Evolutionary conservation across 2,113 vertebrate genomes (phyloP), one percentile per base, ranked within the genome.

Genomic region (Sterrhoptilus dennistouni): DNA sequence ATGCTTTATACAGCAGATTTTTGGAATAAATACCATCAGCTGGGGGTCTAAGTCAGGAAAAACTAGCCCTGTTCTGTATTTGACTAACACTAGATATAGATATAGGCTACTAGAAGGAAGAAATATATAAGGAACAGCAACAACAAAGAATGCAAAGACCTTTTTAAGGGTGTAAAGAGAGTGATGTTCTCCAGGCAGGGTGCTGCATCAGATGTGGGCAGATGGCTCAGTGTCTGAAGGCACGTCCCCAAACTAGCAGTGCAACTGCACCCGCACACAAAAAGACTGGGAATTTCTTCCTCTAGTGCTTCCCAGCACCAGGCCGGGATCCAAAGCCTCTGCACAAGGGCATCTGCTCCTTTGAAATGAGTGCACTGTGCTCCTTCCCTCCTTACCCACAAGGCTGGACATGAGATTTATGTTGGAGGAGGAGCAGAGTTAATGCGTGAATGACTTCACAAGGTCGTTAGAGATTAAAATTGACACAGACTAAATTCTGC

Each of bases 391-490:
- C 83, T 57, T n/a, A 19, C 15, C 40, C 38, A 9, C 19, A 66
- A 81, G 71, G 42, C 66, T 74, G 72, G 85, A 82, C 82, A 33
- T 1, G 33, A 93, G 75, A 89, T 91, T 96, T 63, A 89, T 82
- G 65, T 2, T 17, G 53, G 75, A 91, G 78, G 79, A 96, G 64
- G 70, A 90, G 78, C 22, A 1, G 7, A 93, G 65, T 68, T 88
- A 92, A 88, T 6, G 54, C 12, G 0, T 65, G 52, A 93, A 64
- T 45, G 38, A 47, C 72, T 91, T 75, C 8, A 54, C n/a, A 66
- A 84, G 63, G 81, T 91, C 8, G 0, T 71, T 38, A 57, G n/a
- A 76, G 56, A 93, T 86, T 59, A 63, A 83, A 76, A 63, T 4
- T 80, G 60, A 54, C 5, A 9, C 8, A 7, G 64, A 31, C 9